phyloP scores from a whole-genome alignment of 2,113 vertebrate genomes.

The Xiphorhynchus elegans region DNA sequence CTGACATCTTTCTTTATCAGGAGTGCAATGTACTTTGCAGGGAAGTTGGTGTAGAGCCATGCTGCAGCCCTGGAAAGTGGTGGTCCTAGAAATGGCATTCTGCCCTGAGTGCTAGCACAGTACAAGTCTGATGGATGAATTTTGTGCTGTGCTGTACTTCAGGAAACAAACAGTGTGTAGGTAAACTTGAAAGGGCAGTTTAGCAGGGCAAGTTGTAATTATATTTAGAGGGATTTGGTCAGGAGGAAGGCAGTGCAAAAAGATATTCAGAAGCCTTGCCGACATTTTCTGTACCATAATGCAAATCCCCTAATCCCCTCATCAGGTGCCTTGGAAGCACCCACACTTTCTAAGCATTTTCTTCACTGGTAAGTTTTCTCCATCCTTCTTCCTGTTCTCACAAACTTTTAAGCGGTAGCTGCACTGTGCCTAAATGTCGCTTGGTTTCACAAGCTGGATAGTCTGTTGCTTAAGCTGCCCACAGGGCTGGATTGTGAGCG shows the following conservation, averaged over 20 bases:
- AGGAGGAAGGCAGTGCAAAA: neutral
- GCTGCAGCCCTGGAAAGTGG: neutral
- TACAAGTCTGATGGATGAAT: accelerated
- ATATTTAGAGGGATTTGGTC: neutral
- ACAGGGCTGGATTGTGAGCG: neutral
- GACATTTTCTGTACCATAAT: neutral
- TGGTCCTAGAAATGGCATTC: neutral
- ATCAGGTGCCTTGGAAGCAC: neutral
- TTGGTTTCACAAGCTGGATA: neutral
- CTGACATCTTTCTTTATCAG: neutral
- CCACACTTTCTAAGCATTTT: neutral
- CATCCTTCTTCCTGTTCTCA: neutral
- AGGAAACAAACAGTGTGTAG: neutral
- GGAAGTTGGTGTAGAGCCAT: neutral
- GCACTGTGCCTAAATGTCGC: neutral
- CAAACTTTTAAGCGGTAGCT: neutral
- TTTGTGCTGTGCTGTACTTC: neutral
- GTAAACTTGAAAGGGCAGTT: neutral
- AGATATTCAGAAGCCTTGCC: neutral
- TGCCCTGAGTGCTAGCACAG: neutral
- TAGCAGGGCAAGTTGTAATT: neutral
- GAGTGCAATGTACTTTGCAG: neutral
- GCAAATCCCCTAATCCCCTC: neutral
- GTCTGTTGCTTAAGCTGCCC: neutral
- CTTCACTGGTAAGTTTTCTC: neutral